Percentiles rank a stretch among this genome's conserved stretches.
These are phyloP conservation scores for Thaumatotibia leucotreta DNA, from an alignment of 1,140 invertebrate species.

Conservation along the genomic window DNA sequence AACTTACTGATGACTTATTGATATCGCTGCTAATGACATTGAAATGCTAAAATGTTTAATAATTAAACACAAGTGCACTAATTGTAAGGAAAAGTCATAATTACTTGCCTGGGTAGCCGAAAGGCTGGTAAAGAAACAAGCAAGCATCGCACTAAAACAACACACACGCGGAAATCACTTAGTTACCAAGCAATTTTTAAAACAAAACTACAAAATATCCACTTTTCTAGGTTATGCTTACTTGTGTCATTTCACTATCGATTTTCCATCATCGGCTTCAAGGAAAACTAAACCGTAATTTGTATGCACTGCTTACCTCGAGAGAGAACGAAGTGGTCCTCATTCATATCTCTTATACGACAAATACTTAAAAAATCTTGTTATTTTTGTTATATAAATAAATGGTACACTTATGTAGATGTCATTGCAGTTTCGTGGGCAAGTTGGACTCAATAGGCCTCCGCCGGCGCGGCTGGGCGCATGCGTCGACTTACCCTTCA, in stretches of 20 bases:
- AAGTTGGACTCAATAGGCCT: background rate
- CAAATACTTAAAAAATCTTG: slow-evolving; percentile 54
- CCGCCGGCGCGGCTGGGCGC: background rate
- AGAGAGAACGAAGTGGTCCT: slow-evolving; percentile 85
- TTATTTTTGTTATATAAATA: slow-evolving; percentile 23
- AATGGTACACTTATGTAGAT: background rate
- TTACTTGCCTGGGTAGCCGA: background rate
- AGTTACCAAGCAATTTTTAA: background rate
- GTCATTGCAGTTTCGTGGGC: background rate
- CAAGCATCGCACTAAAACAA: background rate
- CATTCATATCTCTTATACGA: slow-evolving; percentile 78
- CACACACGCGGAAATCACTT: background rate
- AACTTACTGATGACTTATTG: no score
- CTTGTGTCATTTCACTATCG: slow-evolving; percentile 60
- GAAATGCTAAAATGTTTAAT: background rate
- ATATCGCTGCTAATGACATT: background rate
- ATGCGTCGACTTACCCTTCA: slow-evolving; percentile 1
- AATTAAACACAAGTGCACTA: background rate
- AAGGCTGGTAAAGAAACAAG: background rate
- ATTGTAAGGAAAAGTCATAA: background rate
- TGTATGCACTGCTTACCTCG: slow-evolving; percentile 78
- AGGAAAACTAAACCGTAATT: slow-evolving; percentile 18
- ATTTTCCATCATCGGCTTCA: slow-evolving; percentile 43
- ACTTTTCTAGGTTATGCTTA: slow-evolving; percentile 50
- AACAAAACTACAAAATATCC: background rate